Evolutionary conservation across 2,113 vertebrate genomes (phyloP), one percentile per base, ranked within the genome.

Genomic region (Anser cygnoides): DNA sequence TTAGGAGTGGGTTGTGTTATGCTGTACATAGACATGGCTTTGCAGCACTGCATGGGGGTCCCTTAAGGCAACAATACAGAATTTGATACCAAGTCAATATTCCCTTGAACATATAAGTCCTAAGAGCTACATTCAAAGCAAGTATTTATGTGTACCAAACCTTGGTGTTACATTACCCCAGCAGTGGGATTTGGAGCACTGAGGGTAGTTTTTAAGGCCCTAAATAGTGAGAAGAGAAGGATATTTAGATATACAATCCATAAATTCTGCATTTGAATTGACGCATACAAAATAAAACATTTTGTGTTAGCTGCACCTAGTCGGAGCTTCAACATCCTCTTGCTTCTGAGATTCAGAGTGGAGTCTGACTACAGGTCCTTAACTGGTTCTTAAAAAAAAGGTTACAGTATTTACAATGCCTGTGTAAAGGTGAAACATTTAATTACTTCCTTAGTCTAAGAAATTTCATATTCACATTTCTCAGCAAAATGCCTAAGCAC

Each of bases 1-100:
- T 96, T 88, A 90, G 46, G 72, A 96, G 88, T 84, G 88, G 83
- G 90, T 59, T 96, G 83, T 75, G 72, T 75, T 84, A 67, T 81
- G 73, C 88, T 78, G 79, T 57, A 71, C 84, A 78, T 13, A 72
- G 58, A 75, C 3, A 2, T 37, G 44, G 15, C 13, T 95, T 89
- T 75, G 68, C 90, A 81, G 72, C 6, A 3, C 41, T 37, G 8
- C 74, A 37, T 77, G 3, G 3, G 37, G 43, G 55, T 31, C 29
- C 83, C 85, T 92, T 72, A 92, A 86, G 93, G 68, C 37, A 84
- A 72, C 10, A 59, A 58, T 16, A 63, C 28, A 52, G 39, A 72
- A 74, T 74, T 80, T 39, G 25, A 55, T 80, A 79, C n/a, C 31
- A 67, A 74, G 21, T 65, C 79, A 81, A 37, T n/a, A 72, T 39